Conservation (phyloP, 1,140 invertebrate genomes). For the Panagrolaimus sp. region DNA sequence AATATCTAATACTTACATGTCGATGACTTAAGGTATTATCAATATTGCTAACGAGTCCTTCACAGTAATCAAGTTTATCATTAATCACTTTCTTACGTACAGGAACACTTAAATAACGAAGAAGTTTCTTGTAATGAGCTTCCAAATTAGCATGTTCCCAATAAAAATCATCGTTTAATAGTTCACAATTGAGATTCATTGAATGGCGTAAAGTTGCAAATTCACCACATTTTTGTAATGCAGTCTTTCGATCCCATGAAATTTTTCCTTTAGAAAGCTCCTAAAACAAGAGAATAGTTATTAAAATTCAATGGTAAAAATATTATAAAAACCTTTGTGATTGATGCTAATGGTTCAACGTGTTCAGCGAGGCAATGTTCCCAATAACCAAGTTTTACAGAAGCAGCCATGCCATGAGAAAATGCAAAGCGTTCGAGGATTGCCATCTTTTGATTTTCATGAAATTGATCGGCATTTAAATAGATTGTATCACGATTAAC, state of each 20-base stretch:
- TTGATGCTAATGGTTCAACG: constrained; percentile 39
- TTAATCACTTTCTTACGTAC: constrained; percentile 18
- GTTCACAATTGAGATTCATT: constrained; percentile 41
- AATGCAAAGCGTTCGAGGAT: constrained; percentile 45
- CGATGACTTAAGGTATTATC: constrained; percentile 25
- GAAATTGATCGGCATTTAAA: constrained; percentile 9
- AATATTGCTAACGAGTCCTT: constrained; percentile 24
- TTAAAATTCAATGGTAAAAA: constrained; percentile 6
- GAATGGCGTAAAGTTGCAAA: constrained; percentile 45
- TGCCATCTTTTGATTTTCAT: constrained; percentile 6
- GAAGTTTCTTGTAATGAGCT: constrained; percentile 27
- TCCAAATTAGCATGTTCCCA: constrained; percentile 47
- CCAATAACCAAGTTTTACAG: constrained; percentile 51
- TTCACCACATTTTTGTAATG: constrained; percentile 38
- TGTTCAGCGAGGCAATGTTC: constrained; percentile 37
- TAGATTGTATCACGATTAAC: background rate
- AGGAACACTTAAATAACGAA: constrained; percentile 31
- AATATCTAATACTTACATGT: constrained; percentile 21
- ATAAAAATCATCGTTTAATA: constrained; percentile 48
- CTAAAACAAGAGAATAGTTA: background rate
- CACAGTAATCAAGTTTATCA: constrained; percentile 22
- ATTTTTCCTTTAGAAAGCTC: constrained; percentile 27
- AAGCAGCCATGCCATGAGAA: constrained; percentile 46
- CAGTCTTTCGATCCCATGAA: constrained; percentile 35
- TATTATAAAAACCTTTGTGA: constrained; percentile 32